phyloP scores from a whole-genome alignment of 2,888 invertebrate species.

The Apodemia hepburni region DNA sequence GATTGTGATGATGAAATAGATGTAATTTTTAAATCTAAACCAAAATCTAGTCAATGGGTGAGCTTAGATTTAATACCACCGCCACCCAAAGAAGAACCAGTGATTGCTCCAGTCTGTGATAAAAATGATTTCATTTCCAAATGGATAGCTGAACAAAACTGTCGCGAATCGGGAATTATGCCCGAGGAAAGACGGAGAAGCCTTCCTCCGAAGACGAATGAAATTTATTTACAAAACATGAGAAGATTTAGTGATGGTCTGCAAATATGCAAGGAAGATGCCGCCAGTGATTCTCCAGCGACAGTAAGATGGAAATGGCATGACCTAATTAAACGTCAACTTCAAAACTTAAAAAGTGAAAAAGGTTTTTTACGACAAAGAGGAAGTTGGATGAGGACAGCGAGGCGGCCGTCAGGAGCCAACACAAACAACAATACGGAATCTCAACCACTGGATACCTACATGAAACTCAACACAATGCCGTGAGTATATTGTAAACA shows the following conservation, averaged over 20 bases:
- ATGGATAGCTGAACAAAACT: conserved; percentile 77
- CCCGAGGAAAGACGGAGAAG: conserved; percentile 72
- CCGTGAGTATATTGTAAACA: conserved; percentile 56
- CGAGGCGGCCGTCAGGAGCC: conserved; percentile 63
- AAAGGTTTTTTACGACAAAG: conserved; percentile 71
- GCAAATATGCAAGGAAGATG: conserved; percentile 76
- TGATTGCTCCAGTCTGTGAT: conserved; percentile 75
- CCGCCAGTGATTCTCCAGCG: conserved; percentile 69
- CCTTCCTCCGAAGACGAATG: conserved; percentile 74
- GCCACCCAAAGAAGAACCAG: conserved; percentile 73
- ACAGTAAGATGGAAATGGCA: conserved; percentile 74
- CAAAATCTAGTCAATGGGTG: conserved; percentile 80
- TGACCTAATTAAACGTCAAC: conserved; percentile 72
- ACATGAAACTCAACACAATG: conserved; percentile 71
- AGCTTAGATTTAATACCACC: conserved; percentile 78
- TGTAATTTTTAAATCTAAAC: conserved; percentile 78
- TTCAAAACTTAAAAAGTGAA: conserved; percentile 68
- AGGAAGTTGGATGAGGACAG: conserved; percentile 72
- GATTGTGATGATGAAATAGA: conserved; percentile 76
- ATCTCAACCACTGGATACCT: conserved; percentile 55
- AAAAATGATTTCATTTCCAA: conserved; percentile 77
- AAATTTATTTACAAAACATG: conserved; percentile 72
- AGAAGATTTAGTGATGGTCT: conserved; percentile 73
- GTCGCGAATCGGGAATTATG: conserved; percentile 62
- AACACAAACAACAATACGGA: conserved; percentile 54